These are phyloP conservation scores for Aplysina aerophoba DNA, from an alignment of 37 sponge, comb jelly and placozoan species.

Conservation along the genomic window DNA sequence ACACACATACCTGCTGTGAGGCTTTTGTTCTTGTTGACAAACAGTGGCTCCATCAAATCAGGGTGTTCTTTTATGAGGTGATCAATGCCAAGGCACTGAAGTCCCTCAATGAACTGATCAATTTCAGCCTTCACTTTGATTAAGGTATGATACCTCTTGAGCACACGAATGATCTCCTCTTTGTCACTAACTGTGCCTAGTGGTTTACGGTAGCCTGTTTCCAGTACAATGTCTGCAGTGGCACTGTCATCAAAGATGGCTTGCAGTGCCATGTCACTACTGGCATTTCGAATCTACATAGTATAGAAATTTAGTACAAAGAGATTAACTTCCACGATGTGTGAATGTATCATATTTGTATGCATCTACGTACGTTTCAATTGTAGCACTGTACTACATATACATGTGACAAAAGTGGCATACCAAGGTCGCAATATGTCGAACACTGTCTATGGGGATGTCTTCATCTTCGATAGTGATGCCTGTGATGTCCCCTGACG, in stretches of 20 bases:
- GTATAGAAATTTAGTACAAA: too few species aligned
- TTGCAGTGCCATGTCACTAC: slow-evolving; percentile 14
- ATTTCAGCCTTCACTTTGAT: slow-evolving; percentile 42
- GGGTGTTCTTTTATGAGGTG: slow-evolving; percentile 8
- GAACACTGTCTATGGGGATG: too few species aligned
- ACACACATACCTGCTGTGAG: slow-evolving; percentile 27
- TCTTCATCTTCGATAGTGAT: background rate
- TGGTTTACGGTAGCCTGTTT: slow-evolving; percentile 34
- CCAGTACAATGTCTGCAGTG: slow-evolving; percentile 7
- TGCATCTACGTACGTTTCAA: too few species aligned
- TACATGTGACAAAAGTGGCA: too few species aligned
- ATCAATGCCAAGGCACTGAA: background rate
- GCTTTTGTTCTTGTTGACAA: slow-evolving; percentile 19
- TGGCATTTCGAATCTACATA: slow-evolving; percentile 34
- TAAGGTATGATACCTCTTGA: slow-evolving; percentile 40
- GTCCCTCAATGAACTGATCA: slow-evolving; percentile 56
- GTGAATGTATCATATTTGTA: background rate
- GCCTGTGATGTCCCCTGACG: slow-evolving; percentile 2
- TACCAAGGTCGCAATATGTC: too few species aligned
- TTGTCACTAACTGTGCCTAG: background rate
- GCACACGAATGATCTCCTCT: background rate
- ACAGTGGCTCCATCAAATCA: slow-evolving; percentile 19
- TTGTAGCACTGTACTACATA: too few species aligned
- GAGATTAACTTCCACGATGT: too few species aligned
- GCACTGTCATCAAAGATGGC: slow-evolving; percentile 5